These are phyloP conservation scores for Spodoptera picta DNA, from an alignment of 2,888 invertebrate genomes.

Conservation along the genomic window DNA sequence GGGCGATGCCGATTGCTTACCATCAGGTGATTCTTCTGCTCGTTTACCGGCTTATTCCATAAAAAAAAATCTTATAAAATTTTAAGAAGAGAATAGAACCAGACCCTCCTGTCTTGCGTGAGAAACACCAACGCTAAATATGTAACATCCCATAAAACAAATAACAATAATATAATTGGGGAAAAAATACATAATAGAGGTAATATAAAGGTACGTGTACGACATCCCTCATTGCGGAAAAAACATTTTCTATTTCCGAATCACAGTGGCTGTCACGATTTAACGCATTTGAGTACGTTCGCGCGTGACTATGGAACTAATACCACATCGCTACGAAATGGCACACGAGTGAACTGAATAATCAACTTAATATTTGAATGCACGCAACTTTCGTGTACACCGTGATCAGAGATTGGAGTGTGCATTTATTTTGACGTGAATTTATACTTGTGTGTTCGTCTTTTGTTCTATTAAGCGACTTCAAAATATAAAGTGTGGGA, in stretches of 20 bases:
- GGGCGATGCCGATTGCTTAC: no score
- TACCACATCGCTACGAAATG: slow-evolving; percentile 45
- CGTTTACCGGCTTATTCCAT: no score
- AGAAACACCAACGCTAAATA: no score
- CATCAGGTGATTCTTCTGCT: no score
- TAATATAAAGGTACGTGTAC: neutral
- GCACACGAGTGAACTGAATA: slow-evolving; percentile 40
- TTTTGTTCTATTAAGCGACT: neutral
- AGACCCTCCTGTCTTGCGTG: no score
- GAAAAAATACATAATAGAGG: neutral
- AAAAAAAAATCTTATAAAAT: no score
- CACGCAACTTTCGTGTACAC: slow-evolving; percentile 54
- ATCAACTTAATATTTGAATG: slow-evolving; percentile 49
- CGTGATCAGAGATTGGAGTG: slow-evolving; percentile 36
- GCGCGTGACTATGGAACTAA: slow-evolving; percentile 52
- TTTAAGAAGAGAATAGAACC: no score
- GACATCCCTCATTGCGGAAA: slow-evolving; percentile 11
- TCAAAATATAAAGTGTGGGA: no score
- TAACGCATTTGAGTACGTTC: slow-evolving; percentile 36
- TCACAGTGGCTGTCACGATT: slow-evolving; percentile 45
- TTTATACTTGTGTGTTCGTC: slow-evolving; percentile 15
- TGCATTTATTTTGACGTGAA: slow-evolving; percentile 27
- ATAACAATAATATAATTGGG: no score
- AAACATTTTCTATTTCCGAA: slow-evolving; percentile 24
- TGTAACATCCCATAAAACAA: no score